phyloP scores from a whole-genome alignment of 2,888 invertebrate genomes.

The Exocentrus adspersus region DNA sequence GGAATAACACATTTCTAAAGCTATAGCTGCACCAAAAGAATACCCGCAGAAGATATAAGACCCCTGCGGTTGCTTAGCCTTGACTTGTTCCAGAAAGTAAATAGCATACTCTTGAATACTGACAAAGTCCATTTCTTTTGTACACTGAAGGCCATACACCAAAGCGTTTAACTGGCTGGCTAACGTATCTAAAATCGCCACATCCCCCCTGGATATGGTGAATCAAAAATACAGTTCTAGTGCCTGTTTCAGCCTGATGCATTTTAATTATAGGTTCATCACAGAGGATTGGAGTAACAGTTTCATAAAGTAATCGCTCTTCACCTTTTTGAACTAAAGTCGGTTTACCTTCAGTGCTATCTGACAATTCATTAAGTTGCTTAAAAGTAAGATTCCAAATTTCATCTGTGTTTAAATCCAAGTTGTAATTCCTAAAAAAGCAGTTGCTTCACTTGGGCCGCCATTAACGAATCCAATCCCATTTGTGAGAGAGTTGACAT shows the following conservation, averaged over 20 bases:
- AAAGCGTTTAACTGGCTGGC: conserved; percentile 35
- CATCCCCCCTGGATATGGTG: conserved; percentile 44
- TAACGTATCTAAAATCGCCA: conserved; percentile 31
- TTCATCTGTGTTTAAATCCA: conserved; percentile 40
- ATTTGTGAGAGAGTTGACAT: conserved; percentile 38
- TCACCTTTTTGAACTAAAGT: no score
- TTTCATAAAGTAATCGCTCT: not conserved
- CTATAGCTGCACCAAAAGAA: conserved; percentile 39
- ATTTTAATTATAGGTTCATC: conserved; percentile 35
- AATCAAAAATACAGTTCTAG: conserved; percentile 39
- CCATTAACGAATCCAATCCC: conserved; percentile 48
- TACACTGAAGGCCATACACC: conserved; percentile 42
- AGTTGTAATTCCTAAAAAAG: conserved; percentile 43
- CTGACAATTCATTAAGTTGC: conserved; percentile 29
- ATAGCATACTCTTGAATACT: conserved; percentile 30
- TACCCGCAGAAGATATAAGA: conserved; percentile 44
- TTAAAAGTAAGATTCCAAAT: conserved; percentile 42
- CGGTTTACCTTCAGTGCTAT: no score
- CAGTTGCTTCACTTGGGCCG: conserved; percentile 48
- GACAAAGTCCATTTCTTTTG: conserved; percentile 24
- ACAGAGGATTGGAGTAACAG: conserved; percentile 26
- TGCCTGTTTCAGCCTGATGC: conserved; percentile 17
- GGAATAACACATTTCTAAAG: conserved; percentile 40
- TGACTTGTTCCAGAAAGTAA: conserved; percentile 30
- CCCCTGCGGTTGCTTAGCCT: conserved; percentile 34